Base-by-base conservation (phyloP, 2,113 vertebrate genomes). In the Hyperoodon ampullatus region DNA sequence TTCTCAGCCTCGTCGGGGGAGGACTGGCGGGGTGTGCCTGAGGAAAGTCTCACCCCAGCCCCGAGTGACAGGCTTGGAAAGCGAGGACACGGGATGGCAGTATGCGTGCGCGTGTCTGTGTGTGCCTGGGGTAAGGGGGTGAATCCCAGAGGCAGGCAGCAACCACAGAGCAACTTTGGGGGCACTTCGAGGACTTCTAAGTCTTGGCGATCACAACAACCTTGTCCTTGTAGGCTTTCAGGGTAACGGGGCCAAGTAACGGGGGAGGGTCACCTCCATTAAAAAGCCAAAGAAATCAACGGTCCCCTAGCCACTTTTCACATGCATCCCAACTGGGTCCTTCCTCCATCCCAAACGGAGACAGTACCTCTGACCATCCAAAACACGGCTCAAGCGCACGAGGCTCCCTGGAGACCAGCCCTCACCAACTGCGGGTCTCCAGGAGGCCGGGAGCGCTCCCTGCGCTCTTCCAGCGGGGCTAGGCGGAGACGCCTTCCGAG, bases 91-190 rank as follows among this genome's bases (percentile, higher is more conserved):
- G 8, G 53, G 93, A 85, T 39, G 72, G 50, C 70, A 39, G 13
- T 18, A 55, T 33, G 72, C 42, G 53, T 23, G 53, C 28, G 74
- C 8, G 72, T 65, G 60, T 65, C 33, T 53, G 33, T 16, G 75
- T 11, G 42, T 74, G 88, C 68, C 83, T 65, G 61, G 30, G 42
- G 39, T 14, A 26, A 60, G 11, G 80, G 53, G 89, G 80, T 75
- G 91, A 87, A 68, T 93, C 95, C 90, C 96, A 92, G 95, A 97
- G 83, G 95, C 93, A 97, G 63, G 65, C 78, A 47, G 44, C 30
- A 12, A 94, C 66, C 81, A 72, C 42, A 87, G 23, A 90, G n/a
- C 95, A 96, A 98, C 97, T 97, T 97, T 93, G 53, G 94, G 94
- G 95, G 88, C 84, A 96, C 90, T 97, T 89, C 1, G 42, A 72